Conservation (phyloP, 1,140 invertebrate genomes). For the Marisa cornuarietis region DNA sequence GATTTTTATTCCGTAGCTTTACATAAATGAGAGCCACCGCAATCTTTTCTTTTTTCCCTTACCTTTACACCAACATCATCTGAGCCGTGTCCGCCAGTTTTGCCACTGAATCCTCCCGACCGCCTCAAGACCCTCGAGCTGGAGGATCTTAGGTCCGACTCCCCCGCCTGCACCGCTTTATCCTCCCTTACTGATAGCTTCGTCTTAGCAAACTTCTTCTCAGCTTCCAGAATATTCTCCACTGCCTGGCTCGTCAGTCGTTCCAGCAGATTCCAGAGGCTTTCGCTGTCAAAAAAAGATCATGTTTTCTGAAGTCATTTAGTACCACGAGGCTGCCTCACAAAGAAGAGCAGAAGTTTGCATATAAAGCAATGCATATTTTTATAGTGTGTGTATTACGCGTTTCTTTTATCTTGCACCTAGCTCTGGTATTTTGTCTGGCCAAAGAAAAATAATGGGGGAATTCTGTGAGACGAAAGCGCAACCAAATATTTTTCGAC, state of each 20-base stretch:
- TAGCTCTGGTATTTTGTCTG: too few relatives aligned
- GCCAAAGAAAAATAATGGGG: neutral
- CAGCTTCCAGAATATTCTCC: conserved; percentile 30
- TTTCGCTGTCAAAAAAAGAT: conserved; percentile 44
- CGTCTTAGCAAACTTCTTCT: conserved; percentile 26
- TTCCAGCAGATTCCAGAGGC: conserved; percentile 51
- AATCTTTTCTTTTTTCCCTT: too few relatives aligned
- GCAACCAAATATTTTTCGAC: neutral
- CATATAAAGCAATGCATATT: too few relatives aligned
- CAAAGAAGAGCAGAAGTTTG: neutral
- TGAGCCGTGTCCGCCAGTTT: too few relatives aligned
- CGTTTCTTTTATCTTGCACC: too few relatives aligned
- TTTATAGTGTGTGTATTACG: too few relatives aligned
- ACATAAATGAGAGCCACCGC: too few relatives aligned
- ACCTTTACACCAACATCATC: too few relatives aligned
- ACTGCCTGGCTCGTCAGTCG: conserved; percentile 45
- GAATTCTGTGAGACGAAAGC: too few relatives aligned
- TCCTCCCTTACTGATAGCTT: conserved; percentile 27
- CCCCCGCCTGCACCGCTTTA: conserved; percentile 51
- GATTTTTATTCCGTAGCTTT: too few relatives aligned
- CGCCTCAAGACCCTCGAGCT: neutral
- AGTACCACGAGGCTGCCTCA: neutral
- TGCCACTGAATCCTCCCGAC: conserved; percentile 21
- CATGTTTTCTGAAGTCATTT: too few relatives aligned
- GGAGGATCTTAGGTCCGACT: neutral